These are phyloP conservation scores for Stichodactyla mertensii DNA, from an alignment of 64 coral and sea anemone genomes.

Conservation along the genomic window DNA sequence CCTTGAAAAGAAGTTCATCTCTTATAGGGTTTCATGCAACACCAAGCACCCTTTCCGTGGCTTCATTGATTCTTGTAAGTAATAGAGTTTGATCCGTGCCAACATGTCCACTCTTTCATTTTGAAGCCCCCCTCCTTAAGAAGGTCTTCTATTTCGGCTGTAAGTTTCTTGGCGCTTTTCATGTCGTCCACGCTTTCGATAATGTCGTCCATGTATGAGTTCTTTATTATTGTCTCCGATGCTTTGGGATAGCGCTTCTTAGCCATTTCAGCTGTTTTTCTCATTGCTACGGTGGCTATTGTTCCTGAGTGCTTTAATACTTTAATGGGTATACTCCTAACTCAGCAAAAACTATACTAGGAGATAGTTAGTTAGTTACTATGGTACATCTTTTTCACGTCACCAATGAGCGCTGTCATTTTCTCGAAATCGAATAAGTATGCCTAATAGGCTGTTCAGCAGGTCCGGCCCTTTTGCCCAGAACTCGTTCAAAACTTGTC, in stretches of 20 bases:
- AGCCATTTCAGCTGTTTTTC: slow-evolving; percentile 28
- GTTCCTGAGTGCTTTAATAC: too few relatives aligned
- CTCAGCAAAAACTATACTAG: too few relatives aligned
- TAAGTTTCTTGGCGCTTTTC: slow-evolving; percentile 6
- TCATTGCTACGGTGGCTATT: slow-evolving; percentile 33
- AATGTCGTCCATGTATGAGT: neutral
- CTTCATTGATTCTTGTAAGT: neutral
- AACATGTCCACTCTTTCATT: slow-evolving; percentile 25
- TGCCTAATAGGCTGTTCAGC: slow-evolving; percentile 23
- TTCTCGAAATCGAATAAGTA: slow-evolving; percentile 48
- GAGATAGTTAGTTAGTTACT: too few relatives aligned
- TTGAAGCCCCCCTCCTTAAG: neutral
- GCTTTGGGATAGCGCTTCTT: slow-evolving; percentile 11
- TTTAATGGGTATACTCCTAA: too few relatives aligned
- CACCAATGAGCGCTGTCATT: slow-evolving; percentile 33
- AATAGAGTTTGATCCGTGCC: slow-evolving; percentile 7
- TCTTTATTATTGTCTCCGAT: slow-evolving; percentile 2
- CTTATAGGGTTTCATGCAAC: slow-evolving; percentile 29
- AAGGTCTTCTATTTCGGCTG: neutral
- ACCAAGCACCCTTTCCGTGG: slow-evolving; percentile 48
- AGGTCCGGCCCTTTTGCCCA: slow-evolving; percentile 28
- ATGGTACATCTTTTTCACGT: slow-evolving; percentile 33
- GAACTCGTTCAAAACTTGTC: slow-evolving; percentile 34
- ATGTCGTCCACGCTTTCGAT: slow-evolving; percentile 10
- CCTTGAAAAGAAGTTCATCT: slow-evolving; percentile 38